Evolutionary conservation across 2,797 vertebrate genomes (phyloP).

Genomic region (Xiphorhynchus erythropygius): DNA sequence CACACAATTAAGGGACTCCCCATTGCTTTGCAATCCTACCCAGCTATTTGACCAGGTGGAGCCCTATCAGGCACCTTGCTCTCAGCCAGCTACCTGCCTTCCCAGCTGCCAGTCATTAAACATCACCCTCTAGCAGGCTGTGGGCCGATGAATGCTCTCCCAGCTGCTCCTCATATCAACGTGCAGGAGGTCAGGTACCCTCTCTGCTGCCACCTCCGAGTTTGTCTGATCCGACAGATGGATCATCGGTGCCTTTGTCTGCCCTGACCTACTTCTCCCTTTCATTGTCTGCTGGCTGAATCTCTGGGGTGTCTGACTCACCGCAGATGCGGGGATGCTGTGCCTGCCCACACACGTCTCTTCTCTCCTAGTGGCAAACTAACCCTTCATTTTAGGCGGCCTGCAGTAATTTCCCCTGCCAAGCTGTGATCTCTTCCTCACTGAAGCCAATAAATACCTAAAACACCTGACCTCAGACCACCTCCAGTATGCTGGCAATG

Average conservation of each 20-base stretch:
- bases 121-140: background rate
- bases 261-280: constrained; percentile 4
- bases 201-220: fast-evolving
- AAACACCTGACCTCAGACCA: background rate
- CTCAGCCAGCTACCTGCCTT: background rate
- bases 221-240: background rate
- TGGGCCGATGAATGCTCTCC: background rate
- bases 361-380: background rate
- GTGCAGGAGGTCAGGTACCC: background rate
- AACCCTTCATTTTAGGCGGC: background rate
- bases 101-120: background rate
- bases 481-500: background rate
- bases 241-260: background rate
- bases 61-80: background rate
- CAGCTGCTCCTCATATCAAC: background rate
- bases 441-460: background rate
- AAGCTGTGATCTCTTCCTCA: background rate
- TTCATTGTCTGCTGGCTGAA: background rate
- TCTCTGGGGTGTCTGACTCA: background rate
- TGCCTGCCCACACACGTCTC: background rate
- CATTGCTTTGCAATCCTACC: background rate
- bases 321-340: background rate
- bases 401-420: background rate
- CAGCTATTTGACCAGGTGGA: background rate
- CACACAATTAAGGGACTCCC: constrained; percentile 34